phyloP scores from a whole-genome alignment of 2,888 invertebrate genomes.

The Chalcis sispes region DNA sequence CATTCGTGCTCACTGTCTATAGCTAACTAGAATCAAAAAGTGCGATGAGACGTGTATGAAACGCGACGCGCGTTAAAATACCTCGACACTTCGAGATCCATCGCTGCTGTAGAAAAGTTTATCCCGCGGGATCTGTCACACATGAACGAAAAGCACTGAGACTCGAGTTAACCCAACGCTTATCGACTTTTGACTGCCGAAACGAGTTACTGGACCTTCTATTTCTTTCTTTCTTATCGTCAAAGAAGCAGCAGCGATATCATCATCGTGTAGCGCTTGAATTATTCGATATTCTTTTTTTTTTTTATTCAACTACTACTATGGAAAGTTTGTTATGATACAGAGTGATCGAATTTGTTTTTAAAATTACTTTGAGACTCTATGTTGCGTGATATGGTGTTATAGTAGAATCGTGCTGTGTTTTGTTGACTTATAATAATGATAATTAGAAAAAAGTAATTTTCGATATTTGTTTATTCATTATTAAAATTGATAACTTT shows the following conservation, averaged over 20 bases:
- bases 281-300: not conserved
- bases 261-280: slow-evolving; percentile 3
- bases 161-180: slow-evolving; percentile 64
- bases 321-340: not conserved
- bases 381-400: no score
- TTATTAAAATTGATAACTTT: no score
- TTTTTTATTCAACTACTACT: not conserved
- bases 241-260: slow-evolving; percentile 20
- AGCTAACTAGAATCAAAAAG: slow-evolving; percentile 42
- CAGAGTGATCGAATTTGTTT: not conserved
- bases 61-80: slow-evolving; percentile 20
- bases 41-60: slow-evolving; percentile 47
- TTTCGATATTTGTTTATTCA: no score
- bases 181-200: slow-evolving; percentile 64
- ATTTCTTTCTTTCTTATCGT: no score
- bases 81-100: slow-evolving; percentile 53
- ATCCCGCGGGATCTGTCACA: slow-evolving; percentile 58
- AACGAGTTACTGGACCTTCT: slow-evolving; percentile 59
- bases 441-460: no score
- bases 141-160: slow-evolving; percentile 51
- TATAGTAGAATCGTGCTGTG: no score
- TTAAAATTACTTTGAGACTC: no score
- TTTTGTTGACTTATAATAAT: no score
- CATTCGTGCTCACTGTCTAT: not conserved
- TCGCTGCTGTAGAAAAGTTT: slow-evolving; percentile 60